phyloP scores from a whole-genome alignment of 1,140 invertebrate species.

The Pinna nobilis region DNA sequence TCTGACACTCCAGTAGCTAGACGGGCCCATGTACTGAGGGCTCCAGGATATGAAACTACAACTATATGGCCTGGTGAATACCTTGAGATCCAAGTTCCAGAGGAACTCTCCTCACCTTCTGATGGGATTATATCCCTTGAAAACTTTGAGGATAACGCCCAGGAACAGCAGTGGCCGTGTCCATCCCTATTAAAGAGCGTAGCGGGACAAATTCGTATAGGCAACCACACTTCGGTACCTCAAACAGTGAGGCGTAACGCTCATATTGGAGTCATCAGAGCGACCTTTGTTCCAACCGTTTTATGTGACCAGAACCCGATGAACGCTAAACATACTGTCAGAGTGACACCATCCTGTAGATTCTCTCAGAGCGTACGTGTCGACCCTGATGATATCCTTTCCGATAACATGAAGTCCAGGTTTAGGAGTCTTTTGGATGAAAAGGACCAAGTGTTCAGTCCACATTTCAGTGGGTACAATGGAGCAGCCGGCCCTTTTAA shows the following conservation, averaged over 20 bases:
- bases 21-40: background rate
- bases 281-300: background rate
- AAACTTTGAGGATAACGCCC: background rate
- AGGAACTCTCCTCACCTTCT: background rate
- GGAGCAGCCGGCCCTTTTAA: conserved; percentile 40
- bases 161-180: conserved; percentile 1
- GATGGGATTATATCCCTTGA: conserved; percentile 28
- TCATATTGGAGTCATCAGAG: conserved; percentile 30
- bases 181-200: conserved; percentile 18
- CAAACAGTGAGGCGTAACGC: conserved; percentile 28
- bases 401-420: background rate
- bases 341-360: background rate
- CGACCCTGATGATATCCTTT: conserved; percentile 3
- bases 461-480: conserved; percentile 42
- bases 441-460: conserved; percentile 42
- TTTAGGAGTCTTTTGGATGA: conserved; percentile 25
- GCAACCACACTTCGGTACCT: conserved; percentile 32
- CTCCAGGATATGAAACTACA: conserved; percentile 14
- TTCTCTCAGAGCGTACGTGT: background rate
- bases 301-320: too few species aligned
- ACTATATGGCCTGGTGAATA: conserved; percentile 47
- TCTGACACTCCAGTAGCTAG: background rate
- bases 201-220: conserved; percentile 29
- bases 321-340: background rate
- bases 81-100: conserved; percentile 36